These are phyloP conservation scores for Acropora tenuis DNA, from an alignment of 64 coral and sea anemone species.

Conservation along the genomic window DNA sequence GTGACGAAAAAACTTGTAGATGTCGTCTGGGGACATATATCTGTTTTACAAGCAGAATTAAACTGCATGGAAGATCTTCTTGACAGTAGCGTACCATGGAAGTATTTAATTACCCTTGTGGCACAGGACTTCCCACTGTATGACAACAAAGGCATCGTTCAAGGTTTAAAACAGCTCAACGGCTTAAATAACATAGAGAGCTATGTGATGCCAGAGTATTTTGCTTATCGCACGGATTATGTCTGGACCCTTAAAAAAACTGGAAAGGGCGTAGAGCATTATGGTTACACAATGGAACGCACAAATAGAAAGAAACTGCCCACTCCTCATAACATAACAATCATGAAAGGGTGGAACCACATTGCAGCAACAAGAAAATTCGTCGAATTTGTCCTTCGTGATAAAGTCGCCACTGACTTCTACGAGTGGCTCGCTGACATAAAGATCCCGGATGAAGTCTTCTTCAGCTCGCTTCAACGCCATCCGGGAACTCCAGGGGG, in stretches of 20 bases:
- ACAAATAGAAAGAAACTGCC: conserved; percentile 3
- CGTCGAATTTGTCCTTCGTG: conserved; percentile 23
- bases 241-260: background rate
- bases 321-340: conserved; percentile 17
- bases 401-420: conserved; percentile 32
- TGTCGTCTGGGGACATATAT: conserved; percentile 45
- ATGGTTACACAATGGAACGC: background rate
- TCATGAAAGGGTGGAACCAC: conserved; percentile 43
- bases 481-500: conserved; percentile 43
- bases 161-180: conserved; percentile 16
- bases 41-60: conserved; percentile 49
- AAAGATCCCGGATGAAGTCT: conserved; percentile 28
- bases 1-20: conserved; percentile 28
- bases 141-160: conserved; percentile 36
- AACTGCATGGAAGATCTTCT: conserved; percentile 52
- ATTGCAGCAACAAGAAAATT: conserved; percentile 32
- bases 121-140: conserved; percentile 58
- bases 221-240: background rate
- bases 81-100: conserved; percentile 12
- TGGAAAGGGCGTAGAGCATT: background rate
- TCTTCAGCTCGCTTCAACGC: conserved; percentile 45
- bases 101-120: conserved; percentile 51
- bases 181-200: conserved; percentile 46
- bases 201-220: background rate
- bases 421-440: conserved; percentile 27